Evolutionary conservation across 2,888 invertebrate species (phyloP).

Genomic region (Phyllotreta striolata): DNA sequence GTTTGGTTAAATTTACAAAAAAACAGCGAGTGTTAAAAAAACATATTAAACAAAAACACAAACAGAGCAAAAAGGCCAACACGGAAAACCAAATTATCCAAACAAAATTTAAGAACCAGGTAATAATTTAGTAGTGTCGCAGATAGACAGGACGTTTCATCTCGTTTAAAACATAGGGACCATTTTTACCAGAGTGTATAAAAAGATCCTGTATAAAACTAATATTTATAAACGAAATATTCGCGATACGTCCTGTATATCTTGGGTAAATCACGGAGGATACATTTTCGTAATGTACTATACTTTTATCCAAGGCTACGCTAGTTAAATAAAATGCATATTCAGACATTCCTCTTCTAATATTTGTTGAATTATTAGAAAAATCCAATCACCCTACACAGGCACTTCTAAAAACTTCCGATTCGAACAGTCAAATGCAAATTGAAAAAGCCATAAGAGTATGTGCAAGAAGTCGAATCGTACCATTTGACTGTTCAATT

Average conservation of each 20-base stretch:
- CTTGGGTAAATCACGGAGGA: background rate
- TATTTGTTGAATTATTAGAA: constrained; percentile 32
- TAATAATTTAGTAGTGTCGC: constrained; percentile 44
- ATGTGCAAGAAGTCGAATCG: too few species aligned
- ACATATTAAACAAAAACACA: constrained; percentile 41
- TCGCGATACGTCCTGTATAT: constrained; percentile 1
- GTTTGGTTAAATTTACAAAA: constrained; percentile 12
- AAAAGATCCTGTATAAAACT: too few species aligned
- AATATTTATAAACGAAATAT: constrained; percentile 9
- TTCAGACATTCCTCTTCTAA: constrained; percentile 41
- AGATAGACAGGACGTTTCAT: constrained; percentile 22
- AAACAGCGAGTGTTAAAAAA: constrained; percentile 27
- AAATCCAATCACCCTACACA: constrained; percentile 41
- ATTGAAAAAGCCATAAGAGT: background rate
- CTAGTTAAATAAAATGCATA: constrained; percentile 37
- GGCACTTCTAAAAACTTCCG: constrained; percentile 41
- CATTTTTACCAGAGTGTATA: too few species aligned
- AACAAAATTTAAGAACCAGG: constrained; percentile 46
- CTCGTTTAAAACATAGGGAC: too few species aligned
- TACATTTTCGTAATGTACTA: constrained; percentile 25
- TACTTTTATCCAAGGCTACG: constrained; percentile 35
- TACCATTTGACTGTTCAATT: constrained; percentile 35
- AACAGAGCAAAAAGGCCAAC: constrained; percentile 56
- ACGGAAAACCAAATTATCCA: constrained; percentile 39
- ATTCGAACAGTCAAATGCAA: constrained; percentile 37